phyloP scores from a whole-genome alignment of 1,140 invertebrate species.

The Pomacea maculata region DNA sequence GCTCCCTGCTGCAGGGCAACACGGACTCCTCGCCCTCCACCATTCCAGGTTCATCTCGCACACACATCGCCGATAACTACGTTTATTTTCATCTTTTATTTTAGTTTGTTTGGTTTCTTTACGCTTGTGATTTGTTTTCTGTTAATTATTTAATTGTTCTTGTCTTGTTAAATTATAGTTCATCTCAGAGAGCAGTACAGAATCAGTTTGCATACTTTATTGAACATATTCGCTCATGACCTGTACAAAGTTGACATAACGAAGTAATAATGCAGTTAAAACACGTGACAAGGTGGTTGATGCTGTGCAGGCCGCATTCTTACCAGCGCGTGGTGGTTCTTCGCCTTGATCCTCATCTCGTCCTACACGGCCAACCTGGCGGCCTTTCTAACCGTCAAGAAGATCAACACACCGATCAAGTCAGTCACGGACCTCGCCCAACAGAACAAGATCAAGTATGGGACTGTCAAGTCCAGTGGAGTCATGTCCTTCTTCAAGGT shows the following conservation, averaged over 20 bases:
- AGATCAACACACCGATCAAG: constrained; percentile 65
- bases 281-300: too few species aligned
- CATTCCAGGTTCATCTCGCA: constrained; percentile 42
- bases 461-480: constrained; percentile 59
- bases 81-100: background rate
- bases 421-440: constrained; percentile 63
- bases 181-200: too few species aligned
- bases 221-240: too few species aligned
- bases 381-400: constrained; percentile 65
- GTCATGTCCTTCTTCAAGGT: constrained; percentile 60
- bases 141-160: too few species aligned
- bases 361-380: constrained; percentile 67
- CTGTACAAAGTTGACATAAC: too few species aligned
- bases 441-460: constrained; percentile 63
- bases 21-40: constrained; percentile 56
- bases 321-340: constrained; percentile 65
- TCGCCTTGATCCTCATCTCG: constrained; percentile 64
- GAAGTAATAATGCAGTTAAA: too few species aligned
- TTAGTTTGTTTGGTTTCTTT: too few species aligned
- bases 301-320: constrained; percentile 48
- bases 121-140: too few species aligned
- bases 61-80: background rate
- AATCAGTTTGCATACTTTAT: too few species aligned
- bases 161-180: too few species aligned
- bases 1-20: constrained; percentile 59